Base-by-base conservation (phyloP, 2,888 invertebrate species). In the Dorcus hopei region DNA sequence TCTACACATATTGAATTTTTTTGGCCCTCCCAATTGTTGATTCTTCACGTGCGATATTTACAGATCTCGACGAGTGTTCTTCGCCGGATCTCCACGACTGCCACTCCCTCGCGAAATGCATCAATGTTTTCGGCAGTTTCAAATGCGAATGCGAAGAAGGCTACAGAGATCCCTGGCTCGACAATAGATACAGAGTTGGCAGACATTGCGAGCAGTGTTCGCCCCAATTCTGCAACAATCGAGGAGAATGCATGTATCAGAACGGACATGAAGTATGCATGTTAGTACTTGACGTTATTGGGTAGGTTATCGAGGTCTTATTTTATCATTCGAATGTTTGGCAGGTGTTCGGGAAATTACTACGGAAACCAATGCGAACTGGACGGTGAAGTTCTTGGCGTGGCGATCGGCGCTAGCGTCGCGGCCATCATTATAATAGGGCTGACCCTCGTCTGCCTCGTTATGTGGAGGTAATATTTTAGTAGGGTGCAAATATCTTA, bases 321-420 rank as follows among this genome's bases (percentile, higher is more conserved):
- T 49, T 19, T 38, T 4, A 14, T 14, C 2, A 38, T 50, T 8
- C 39, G 39, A 9, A 8, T 38, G 14, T 7, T 38, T 9, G 8
- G 64, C 74, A 90, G 90, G 52, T 95, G 95, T 70, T 81, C 87
- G n/a, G 89, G 92, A 0, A 91, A 90, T 63, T 94, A 92, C 77
- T 95, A 94, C 76, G 95, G 95, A 0, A 85, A 87, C 0, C 88
- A 90, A 64, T 95, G 95, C 71, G 94, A 95, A 76, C 87, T 95
- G 53, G 95, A 95, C 75, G 95, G 94, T 0, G 95, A 95, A 79
- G 94, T 95, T 50, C 81, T 95, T 16, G 94, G 92, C 0, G 95
- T 95, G 23, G 93, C 95, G 0, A 90, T 94, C 54, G 95, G 95
- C 11, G 95, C 94, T 0, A 93, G 93, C 0, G 87, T 95, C 0